Conservation (phyloP, 1,140 invertebrate species). For the Zaprionus africanus region DNA sequence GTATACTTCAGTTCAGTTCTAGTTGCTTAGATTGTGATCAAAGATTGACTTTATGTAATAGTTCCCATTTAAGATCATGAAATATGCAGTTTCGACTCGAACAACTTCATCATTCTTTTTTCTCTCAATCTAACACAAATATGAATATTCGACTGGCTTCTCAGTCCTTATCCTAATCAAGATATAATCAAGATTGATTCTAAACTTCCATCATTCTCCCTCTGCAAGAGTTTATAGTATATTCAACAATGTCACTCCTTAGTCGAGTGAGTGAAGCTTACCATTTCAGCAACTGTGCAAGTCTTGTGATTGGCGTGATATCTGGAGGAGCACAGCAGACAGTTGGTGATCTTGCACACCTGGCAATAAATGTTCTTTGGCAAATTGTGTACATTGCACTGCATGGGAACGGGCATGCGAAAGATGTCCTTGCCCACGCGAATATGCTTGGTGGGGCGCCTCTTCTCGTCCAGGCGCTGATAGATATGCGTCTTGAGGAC, state of each 20-base stretch:
- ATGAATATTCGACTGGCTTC: no score
- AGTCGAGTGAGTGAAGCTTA: constrained; percentile 12
- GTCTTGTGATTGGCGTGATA: constrained; percentile 23
- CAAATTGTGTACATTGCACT: constrained; percentile 39
- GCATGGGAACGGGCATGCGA: constrained; percentile 10
- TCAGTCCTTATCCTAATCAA: no score
- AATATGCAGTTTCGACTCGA: no score
- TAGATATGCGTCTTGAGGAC: constrained; percentile 60
- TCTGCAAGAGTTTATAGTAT: background rate
- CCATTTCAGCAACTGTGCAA: constrained; percentile 16
- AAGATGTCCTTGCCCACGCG: constrained; percentile 45
- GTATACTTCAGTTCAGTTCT: no score
- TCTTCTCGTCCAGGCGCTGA: background rate
- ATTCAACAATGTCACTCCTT: background rate
- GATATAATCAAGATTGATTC: no score
- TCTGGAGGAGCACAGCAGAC: constrained; percentile 8
- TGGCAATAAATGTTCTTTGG: constrained; percentile 38
- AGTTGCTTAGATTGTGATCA: no score
- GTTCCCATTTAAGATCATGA: no score
- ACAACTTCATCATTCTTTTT: no score
- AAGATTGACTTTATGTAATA: no score
- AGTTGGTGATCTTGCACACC: constrained; percentile 21
- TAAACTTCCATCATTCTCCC: background rate
- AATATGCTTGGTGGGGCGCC: background rate
- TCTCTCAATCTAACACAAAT: no score